phyloP scores from a whole-genome alignment of 23 tunicate species.

The Halocynthia aurantium region DNA sequence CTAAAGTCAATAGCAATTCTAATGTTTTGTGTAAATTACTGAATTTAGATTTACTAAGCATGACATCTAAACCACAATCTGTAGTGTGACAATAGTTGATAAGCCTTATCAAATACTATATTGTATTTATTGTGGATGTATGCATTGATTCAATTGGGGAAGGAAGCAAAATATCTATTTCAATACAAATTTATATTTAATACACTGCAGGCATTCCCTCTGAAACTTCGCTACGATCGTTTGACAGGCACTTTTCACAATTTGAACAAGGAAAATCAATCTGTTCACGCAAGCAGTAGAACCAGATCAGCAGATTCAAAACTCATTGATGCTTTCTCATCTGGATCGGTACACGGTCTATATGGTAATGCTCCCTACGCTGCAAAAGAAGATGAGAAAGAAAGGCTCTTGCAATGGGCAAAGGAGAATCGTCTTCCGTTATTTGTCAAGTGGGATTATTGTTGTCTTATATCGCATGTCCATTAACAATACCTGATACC shows the following conservation, averaged over 20 bases:
- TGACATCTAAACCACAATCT: no score
- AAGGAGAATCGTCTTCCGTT: slow-evolving; percentile 57
- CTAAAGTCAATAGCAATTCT: no score
- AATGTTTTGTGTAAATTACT: no score
- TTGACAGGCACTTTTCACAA: slow-evolving; percentile 84
- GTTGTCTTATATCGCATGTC: background rate
- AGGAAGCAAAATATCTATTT: no score
- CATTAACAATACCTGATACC: background rate
- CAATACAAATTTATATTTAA: no score
- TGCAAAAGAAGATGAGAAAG: slow-evolving; percentile 79
- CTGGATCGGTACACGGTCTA: slow-evolving; percentile 14
- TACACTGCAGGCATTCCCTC: slow-evolving; percentile 63
- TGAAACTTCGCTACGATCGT: slow-evolving; percentile 58
- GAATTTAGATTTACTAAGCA: no score
- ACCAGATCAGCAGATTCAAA: background rate
- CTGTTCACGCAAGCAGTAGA: background rate
- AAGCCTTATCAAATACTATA: no score
- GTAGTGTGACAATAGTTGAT: no score
- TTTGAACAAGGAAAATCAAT: slow-evolving; percentile 44
- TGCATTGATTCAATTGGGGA: no score
- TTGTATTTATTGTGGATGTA: no score
- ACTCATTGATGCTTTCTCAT: background rate
- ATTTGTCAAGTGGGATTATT: slow-evolving; percentile 47
- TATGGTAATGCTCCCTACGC: slow-evolving; percentile 38
- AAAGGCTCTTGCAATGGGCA: slow-evolving; percentile 68